Evolutionary conservation across 2,113 vertebrate species (phyloP).

Genomic region (Tachycineta bicolor): DNA sequence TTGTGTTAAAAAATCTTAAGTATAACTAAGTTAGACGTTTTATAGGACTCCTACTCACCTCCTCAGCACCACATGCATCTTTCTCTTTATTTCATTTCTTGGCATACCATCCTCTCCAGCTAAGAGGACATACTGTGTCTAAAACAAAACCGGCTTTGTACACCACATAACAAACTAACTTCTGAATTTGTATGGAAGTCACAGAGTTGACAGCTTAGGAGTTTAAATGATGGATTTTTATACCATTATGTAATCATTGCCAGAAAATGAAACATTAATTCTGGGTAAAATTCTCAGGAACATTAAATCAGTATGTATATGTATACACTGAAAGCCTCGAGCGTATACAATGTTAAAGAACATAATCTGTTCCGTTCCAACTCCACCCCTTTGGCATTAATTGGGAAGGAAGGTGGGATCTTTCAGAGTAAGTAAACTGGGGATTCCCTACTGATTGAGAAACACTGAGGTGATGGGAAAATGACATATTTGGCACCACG

Average conservation of each 20-base stretch:
- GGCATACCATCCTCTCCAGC: constrained; percentile 16
- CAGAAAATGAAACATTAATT: neutral
- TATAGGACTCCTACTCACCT: constrained; percentile 54
- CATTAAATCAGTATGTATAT: neutral
- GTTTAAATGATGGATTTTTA: constrained; percentile 3
- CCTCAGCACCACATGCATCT: constrained; percentile 18
- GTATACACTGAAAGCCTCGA: neutral
- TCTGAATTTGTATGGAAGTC: neutral
- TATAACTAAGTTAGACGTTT: neutral
- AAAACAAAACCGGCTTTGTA: constrained; percentile 16
- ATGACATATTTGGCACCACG: neutral
- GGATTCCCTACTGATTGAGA: constrained; percentile 15
- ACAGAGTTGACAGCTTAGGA: neutral
- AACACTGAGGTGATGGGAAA: neutral
- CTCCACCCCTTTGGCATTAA: neutral
- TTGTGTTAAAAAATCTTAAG: neutral
- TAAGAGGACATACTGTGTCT: constrained; percentile 25
- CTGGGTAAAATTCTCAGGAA: neutral
- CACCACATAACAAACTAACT: neutral
- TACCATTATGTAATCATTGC: neutral
- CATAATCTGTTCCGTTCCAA: neutral
- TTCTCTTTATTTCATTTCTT: constrained; percentile 31
- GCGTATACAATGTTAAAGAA: neutral
- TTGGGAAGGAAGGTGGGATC: neutral
- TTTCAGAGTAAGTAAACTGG: neutral